Evolutionary conservation across 2,797 vertebrate species (phyloP).

Genomic region (Psittacula echo): DNA sequence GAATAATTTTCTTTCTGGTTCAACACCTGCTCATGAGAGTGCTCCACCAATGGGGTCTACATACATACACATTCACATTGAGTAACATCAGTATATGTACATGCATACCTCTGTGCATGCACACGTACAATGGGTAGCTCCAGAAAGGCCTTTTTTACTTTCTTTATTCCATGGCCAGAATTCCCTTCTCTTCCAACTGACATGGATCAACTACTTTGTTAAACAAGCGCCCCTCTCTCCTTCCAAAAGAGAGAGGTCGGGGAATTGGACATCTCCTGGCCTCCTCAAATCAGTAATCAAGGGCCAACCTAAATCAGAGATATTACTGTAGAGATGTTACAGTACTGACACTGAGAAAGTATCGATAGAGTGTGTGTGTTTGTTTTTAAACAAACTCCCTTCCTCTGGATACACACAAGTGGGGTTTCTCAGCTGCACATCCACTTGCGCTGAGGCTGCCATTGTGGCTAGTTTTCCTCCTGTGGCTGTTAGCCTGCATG

Average conservation of each 20-base stretch:
- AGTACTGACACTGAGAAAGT: neutral
- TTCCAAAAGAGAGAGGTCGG: neutral
- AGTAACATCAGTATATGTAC: neutral
- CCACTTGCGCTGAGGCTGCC: neutral
- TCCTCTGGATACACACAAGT: fast-evolving
- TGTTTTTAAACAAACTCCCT: neutral
- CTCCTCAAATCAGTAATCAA: neutral
- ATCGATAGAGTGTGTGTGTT: neutral
- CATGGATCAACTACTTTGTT: neutral
- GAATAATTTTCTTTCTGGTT: neutral
- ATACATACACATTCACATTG: neutral
- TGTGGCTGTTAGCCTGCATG: neutral
- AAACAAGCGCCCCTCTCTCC: neutral
- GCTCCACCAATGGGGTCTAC: neutral
- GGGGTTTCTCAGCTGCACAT: neutral
- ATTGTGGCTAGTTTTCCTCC: neutral
- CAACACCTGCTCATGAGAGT: neutral
- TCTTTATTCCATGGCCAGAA: neutral
- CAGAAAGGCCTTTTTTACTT: neutral
- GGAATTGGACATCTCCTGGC: neutral
- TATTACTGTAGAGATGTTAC: neutral
- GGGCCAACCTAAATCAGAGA: neutral
- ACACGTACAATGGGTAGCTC: neutral
- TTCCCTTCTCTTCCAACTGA: neutral
- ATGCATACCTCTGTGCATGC: neutral